Evolutionary conservation across 2,888 invertebrate species (phyloP).

Genomic region (Lasioglossum morio): DNA sequence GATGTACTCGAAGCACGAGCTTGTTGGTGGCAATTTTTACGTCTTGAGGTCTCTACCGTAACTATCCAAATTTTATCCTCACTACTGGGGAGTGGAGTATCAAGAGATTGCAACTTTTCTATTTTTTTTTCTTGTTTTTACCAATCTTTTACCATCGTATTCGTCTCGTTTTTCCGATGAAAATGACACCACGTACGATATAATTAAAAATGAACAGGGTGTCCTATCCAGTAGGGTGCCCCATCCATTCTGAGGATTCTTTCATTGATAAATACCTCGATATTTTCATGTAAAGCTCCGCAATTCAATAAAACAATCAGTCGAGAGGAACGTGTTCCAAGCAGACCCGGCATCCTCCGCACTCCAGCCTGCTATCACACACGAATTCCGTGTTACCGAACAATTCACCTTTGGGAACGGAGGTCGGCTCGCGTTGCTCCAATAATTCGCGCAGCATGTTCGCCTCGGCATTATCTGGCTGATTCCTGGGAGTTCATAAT

Average conservation of each 20-base stretch:
- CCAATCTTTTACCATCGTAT: no score
- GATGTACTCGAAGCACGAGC: not conserved
- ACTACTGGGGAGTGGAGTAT: no score
- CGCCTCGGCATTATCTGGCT: conserved; percentile 14
- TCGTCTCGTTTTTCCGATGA: no score
- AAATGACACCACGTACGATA: no score
- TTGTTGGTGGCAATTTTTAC: not conserved
- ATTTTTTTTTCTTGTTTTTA: no score
- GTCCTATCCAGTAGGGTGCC: no score
- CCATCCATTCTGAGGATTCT: no score
- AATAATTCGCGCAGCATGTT: conserved; percentile 14
- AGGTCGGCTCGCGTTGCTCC: not conserved
- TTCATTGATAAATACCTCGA: not conserved
- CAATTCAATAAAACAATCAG: not conserved
- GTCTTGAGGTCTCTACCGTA: no score
- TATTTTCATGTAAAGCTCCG: not conserved
- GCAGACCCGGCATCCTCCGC: not conserved
- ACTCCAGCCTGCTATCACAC: not conserved
- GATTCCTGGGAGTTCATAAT: conserved; percentile 28
- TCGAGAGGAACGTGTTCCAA: not conserved
- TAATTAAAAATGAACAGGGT: no score
- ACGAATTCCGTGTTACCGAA: conserved; percentile 1
- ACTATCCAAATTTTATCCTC: no score
- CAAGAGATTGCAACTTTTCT: no score
- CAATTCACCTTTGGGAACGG: not conserved